Base-by-base conservation (phyloP, 2,113 vertebrate genomes). In the Brachyistius frenatus region DNA sequence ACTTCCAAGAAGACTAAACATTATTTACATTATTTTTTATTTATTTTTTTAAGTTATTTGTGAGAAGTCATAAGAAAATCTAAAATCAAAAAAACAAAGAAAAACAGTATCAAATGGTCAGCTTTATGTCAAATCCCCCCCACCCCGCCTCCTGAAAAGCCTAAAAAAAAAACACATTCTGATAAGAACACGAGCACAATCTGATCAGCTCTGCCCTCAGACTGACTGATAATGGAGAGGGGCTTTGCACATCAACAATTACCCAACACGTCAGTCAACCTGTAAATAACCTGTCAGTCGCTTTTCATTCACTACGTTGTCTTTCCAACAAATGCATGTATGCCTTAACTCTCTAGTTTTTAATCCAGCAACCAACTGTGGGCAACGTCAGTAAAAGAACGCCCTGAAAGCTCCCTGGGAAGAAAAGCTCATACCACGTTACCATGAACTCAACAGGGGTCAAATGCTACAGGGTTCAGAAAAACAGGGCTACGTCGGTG, bases 401-500 rank as follows among this genome's bases (percentile, higher is more conserved):
- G 15, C 5, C 23, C 39, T 37, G 46, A 68, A 64, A 52, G 44
- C 10, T 55, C 73, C 72, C 41, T 52, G 39, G 9, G 57, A 67
- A 57, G 70, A 72, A 72, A 52, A 54, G 57, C 68, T 76, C 49
- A 63, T 67, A 55, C 37, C 32, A 39, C 33, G 33, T 74, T 84
- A 63, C 76, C 33, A 56, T 76, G 36, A 84, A 76, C 71, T 78
- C 37, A 0, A 32, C 53, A 46, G 61, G 57, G 70, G 79, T 82
- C 64, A 80, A 60, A 76, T 68, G 80, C 61, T 67, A n/a, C 10
- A 49, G 65, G 61, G 69, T 69, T 88, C 78, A 87, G 41, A 66
- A 82, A 85, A 86, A 86, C 81, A 84, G 36, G 37, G 53, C 54
- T 70, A 57, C n/a, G 5, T 44, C 77, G 70, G 60, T 73, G 33